Conservation (phyloP, 1,140 invertebrate species). For the Bacillus rossius region DNA sequence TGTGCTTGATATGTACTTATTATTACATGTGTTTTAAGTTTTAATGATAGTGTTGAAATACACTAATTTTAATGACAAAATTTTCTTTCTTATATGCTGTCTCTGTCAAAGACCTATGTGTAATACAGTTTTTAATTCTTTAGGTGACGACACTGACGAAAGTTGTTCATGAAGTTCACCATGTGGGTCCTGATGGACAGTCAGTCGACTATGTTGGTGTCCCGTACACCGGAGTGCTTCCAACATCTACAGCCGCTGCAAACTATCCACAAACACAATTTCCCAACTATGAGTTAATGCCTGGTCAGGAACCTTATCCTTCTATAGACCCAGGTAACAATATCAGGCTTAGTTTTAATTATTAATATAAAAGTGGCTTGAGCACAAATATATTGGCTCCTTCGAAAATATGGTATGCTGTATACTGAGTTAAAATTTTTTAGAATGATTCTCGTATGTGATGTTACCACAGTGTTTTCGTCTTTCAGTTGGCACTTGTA, state of each 20-base stretch:
- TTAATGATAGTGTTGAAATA: background rate
- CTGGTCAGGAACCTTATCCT: constrained; percentile 33
- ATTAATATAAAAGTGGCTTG: too few relatives aligned
- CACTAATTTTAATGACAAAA: background rate
- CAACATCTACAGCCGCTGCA: constrained; percentile 13
- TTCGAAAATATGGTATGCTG: too few relatives aligned
- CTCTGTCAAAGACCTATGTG: background rate
- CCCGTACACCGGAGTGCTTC: constrained; percentile 11
- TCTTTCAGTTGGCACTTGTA: too few relatives aligned
- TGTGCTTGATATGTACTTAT: too few relatives aligned
- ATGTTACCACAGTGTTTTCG: too few relatives aligned
- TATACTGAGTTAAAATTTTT: too few relatives aligned
- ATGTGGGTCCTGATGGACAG: constrained; percentile 56
- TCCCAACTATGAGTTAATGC: constrained; percentile 18
- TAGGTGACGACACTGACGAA: constrained; percentile 57
- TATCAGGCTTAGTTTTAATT: background rate
- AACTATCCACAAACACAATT: constrained; percentile 12
- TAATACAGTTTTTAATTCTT: constrained; percentile 2
- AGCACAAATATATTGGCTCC: too few relatives aligned
- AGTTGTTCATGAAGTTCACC: constrained; percentile 58
- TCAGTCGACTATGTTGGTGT: constrained; percentile 41
- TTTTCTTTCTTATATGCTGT: background rate
- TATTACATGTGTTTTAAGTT: background rate
- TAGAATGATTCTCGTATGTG: too few relatives aligned
- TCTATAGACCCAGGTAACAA: constrained; percentile 32